Conservation (phyloP, 2,888 invertebrate genomes). For the Lochmaea capreae region DNA sequence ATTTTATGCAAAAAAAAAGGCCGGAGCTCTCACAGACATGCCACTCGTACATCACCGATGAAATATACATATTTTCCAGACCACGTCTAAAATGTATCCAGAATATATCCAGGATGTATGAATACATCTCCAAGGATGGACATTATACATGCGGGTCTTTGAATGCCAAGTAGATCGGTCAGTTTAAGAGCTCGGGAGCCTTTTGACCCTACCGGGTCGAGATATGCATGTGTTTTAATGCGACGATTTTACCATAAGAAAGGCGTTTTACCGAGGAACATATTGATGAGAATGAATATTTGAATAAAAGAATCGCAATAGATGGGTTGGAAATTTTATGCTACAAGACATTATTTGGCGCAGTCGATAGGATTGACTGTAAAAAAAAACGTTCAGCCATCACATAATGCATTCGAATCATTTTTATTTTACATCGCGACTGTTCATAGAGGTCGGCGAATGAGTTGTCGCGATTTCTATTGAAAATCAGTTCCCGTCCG, state of each 20-base stretch:
- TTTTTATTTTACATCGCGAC: neutral
- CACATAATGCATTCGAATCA: neutral
- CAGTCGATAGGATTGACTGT: neutral
- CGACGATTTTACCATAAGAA: constrained; percentile 43
- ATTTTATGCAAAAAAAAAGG: constrained; percentile 36
- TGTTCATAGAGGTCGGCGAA: neutral
- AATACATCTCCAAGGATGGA: constrained; percentile 43
- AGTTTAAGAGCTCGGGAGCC: constrained; percentile 39
- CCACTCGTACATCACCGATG: constrained; percentile 42
- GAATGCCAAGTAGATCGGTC: constrained; percentile 44
- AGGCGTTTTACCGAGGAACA: constrained; percentile 33
- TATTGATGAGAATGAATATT: constrained; percentile 19
- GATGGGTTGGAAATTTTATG: neutral
- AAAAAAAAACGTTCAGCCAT: neutral
- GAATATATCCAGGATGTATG: constrained; percentile 45
- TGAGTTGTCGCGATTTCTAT: constrained; percentile 25
- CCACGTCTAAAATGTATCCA: constrained; percentile 23
- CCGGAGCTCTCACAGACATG: constrained; percentile 23
- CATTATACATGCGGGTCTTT: constrained; percentile 47
- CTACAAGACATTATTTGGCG: too few species aligned
- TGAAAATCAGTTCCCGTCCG: constrained; percentile 47
- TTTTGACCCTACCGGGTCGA: constrained; percentile 34
- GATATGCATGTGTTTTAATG: constrained; percentile 44
- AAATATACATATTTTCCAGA: constrained; percentile 44
- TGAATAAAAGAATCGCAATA: neutral